These are phyloP conservation scores for Sandelia bainsii DNA, from an alignment of 2,797 vertebrate species.

Conservation along the genomic window DNA sequence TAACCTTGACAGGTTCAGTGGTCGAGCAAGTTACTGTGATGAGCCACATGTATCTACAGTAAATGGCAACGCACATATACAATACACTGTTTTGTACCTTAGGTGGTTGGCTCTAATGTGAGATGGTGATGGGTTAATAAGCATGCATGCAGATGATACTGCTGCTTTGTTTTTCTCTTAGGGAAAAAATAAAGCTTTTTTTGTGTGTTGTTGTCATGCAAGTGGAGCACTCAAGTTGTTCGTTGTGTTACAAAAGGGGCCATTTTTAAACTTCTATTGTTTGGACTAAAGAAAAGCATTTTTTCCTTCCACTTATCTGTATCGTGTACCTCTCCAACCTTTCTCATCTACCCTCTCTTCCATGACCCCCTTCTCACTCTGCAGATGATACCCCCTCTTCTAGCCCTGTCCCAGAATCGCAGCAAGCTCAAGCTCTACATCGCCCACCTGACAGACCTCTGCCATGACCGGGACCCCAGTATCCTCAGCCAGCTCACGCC, in stretches of 20 bases:
- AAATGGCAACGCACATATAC: neutral
- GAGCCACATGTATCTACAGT: neutral
- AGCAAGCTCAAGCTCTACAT: slow-evolving; percentile 98
- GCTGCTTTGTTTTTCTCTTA: slow-evolving; percentile 8
- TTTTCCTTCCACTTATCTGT: neutral
- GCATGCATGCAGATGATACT: slow-evolving; percentile 49
- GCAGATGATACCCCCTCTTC: slow-evolving; percentile 95
- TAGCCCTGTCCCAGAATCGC: slow-evolving; percentile 97
- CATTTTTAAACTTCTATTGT: neutral
- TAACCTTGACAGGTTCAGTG: slow-evolving; percentile 7
- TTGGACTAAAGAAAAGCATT: neutral
- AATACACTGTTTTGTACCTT: neutral
- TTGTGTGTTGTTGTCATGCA: slow-evolving; percentile 17
- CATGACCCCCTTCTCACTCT: slow-evolving; percentile 2
- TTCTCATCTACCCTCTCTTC: neutral
- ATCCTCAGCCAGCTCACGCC: slow-evolving; percentile 93
- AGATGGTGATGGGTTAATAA: slow-evolving; percentile 14
- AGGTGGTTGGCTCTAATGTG: slow-evolving; percentile 4
- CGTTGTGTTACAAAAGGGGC: slow-evolving; percentile 4
- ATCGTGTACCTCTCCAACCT: neutral
- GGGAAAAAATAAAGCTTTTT: neutral
- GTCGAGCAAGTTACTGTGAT: slow-evolving; percentile 1
- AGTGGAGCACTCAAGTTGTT: slow-evolving; percentile 17
- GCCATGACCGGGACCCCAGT: slow-evolving; percentile 94
- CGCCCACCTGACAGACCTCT: slow-evolving; percentile 95